Conservation (phyloP, 1,140 invertebrate genomes). For the Panagrolaimus sp. region DNA sequence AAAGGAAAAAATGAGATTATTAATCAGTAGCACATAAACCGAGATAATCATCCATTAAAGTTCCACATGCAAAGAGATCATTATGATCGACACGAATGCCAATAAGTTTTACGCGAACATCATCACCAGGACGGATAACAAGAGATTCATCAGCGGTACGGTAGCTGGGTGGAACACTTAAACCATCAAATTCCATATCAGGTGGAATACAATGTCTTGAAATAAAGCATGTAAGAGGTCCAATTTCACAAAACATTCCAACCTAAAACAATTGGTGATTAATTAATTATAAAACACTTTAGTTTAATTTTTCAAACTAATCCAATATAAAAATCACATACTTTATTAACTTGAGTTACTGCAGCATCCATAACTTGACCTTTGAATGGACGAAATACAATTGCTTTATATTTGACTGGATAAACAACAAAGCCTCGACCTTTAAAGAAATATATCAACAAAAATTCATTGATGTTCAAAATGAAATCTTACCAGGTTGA, state of each 20-base stretch:
- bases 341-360: constrained; percentile 78
- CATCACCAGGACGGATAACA: constrained; percentile 94
- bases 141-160: constrained; percentile 93
- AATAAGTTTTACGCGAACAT: constrained; percentile 92
- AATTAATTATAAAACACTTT: no score
- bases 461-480: no score
- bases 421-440: constrained; percentile 93
- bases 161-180: constrained; percentile 92
- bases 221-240: constrained; percentile 94
- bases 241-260: constrained; percentile 98
- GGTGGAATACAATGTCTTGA: constrained; percentile 97
- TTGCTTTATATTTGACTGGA: constrained; percentile 97
- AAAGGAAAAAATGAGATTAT: constrained; percentile 16
- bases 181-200: constrained; percentile 98
- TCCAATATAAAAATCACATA: no score
- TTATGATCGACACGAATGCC: constrained; percentile 91
- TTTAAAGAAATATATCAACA: constrained; percentile 27
- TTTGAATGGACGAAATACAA: constrained; percentile 98
- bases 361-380: constrained; percentile 97
- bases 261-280: constrained; percentile 61
- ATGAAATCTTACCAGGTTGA: constrained; percentile 75
- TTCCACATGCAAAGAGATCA: constrained; percentile 88
- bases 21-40: constrained; percentile 63
- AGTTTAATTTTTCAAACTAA: no score
- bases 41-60: constrained; percentile 93